phyloP scores from a whole-genome alignment of 2,888 invertebrate species.

The Parapristionchus giblindavisi region DNA sequence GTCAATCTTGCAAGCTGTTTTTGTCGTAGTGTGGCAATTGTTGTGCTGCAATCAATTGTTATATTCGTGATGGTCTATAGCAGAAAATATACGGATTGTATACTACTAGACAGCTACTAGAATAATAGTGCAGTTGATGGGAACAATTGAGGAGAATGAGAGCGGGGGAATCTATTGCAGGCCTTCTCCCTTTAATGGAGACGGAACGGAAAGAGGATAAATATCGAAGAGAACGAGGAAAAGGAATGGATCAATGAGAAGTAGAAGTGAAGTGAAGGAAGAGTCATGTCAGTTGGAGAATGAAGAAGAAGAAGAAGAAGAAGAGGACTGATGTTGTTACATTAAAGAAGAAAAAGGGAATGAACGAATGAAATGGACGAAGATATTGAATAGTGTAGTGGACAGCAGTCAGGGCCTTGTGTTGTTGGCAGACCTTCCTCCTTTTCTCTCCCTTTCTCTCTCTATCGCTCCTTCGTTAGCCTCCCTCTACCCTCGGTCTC shows the following conservation, averaged over 20 bases:
- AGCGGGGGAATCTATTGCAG: no score
- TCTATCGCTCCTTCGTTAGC: background rate
- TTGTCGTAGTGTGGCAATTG: no score
- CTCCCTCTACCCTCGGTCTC: constrained; percentile 8
- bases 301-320: background rate
- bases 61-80: no score
- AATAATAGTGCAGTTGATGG: no score
- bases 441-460: constrained; percentile 17
- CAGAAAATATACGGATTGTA: no score
- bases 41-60: no score
- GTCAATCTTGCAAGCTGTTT: no score
- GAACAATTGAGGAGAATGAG: no score
- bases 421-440: constrained; percentile 7
- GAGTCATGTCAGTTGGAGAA: constrained; percentile 4
- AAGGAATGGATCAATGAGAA: background rate
- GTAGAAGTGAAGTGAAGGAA: background rate
- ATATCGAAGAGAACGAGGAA: background rate
- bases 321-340: constrained; percentile 26
- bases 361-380: constrained; percentile 5
- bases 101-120: no score
- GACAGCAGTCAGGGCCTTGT: constrained; percentile 1
- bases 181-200: no score
- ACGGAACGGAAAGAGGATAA: background rate
- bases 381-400: background rate
- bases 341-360: constrained; percentile 11